Evolutionary conservation across 2,888 invertebrate species (phyloP), one percentile per base, ranked within the genome.

Genomic region (Athalia cordata): DNA sequence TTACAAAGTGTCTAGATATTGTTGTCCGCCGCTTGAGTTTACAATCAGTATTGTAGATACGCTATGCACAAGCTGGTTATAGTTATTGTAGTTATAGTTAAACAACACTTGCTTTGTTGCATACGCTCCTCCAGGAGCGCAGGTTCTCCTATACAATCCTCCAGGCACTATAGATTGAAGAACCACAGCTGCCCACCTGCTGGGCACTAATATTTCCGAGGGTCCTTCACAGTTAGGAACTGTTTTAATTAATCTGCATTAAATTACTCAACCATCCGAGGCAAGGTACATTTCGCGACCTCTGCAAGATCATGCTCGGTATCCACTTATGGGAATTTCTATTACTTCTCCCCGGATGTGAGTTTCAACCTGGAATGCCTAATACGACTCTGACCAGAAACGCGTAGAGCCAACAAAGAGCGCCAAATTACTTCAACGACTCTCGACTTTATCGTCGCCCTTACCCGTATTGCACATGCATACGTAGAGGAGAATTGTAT

Each of bases 181-280:
- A 72, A 72, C 52, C 68, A 52, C 45, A 72, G 57, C 59, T 29
- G 47, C 59, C 59, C 47, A 72, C 45, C 59, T 59, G 72, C 45
- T 45, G 49, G 75, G 43, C 55, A 78, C 74, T 74, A 72, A 78
- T 74, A 78, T 78, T 64, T 78, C 62, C 77, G 57, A 81, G 81
- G 82, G 81, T 79, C 79, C 81, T 80, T 76, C 59, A 80, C 80
- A 78, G 78, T 77, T 81, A 78, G 78, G 80, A 83, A 86, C 84
- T 83, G 83, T 85, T 86, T 86, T 86, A 86, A 86, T 86, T 86
- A 86, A 86, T 86, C 83, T 82, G 82, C 83, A 83, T 83, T 83
- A 80, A 85, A 85, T 85, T 84, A 85, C 81, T 82, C 83, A 82
- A 81, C 75, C 75, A 75, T 75, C 62, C 75, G 50, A 64, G 75